Conservation (phyloP, 1,140 invertebrate species). For the Penaeus indicus region DNA sequence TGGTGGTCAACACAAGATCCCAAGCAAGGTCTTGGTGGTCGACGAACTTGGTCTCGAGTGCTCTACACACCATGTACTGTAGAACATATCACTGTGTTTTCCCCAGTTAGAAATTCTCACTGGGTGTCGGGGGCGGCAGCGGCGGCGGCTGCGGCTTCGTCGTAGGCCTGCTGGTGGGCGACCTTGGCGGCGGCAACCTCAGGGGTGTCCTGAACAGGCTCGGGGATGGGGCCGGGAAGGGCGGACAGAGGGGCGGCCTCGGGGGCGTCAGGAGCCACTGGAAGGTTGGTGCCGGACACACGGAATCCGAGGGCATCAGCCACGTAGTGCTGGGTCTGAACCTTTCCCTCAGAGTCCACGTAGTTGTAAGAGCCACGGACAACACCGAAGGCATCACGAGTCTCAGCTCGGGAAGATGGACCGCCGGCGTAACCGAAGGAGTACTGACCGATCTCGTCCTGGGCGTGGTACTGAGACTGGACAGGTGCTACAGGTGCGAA, state of each 20-base stretch:
- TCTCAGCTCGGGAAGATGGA: conserved; percentile 40
- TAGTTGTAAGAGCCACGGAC: conserved; percentile 54
- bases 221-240: neutral
- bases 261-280: conserved; percentile 29
- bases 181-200: conserved; percentile 45
- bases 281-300: conserved; percentile 53
- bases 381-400: conserved; percentile 37
- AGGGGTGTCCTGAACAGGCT: conserved; percentile 41
- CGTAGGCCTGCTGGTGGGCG: conserved; percentile 8
- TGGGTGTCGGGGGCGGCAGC: conserved; percentile 23
- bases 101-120: neutral
- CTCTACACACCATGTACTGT: too few species aligned
- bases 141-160: conserved; percentile 39
- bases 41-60: too few species aligned
- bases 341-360: conserved; percentile 47
- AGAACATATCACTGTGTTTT: too few species aligned
- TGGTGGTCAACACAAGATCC: too few species aligned
- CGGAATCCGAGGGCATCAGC: conserved; percentile 54
- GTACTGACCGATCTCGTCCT: conserved; percentile 54
- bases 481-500: conserved; percentile 31
- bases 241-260: neutral
- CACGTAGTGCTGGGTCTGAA: conserved; percentile 55
- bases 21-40: too few species aligned
- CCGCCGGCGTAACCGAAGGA: conserved; percentile 52
- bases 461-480: conserved; percentile 50